Percentiles rank a stretch among this genome's conserved stretches.
Conservation (phyloP, 2,888 invertebrate species). For the Acanthoscelides obtectus region DNA sequence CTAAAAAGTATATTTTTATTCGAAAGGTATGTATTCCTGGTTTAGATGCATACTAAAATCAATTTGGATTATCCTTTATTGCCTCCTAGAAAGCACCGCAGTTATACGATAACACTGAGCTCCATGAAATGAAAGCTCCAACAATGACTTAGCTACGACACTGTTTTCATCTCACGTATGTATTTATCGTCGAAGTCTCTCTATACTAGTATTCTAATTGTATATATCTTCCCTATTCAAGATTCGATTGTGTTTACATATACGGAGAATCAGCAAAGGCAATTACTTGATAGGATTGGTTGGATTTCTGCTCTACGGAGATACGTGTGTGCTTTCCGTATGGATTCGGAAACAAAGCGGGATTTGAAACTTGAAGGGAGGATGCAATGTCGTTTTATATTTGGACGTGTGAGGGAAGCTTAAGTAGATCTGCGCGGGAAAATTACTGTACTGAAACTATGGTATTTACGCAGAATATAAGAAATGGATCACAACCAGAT, state of each 20-base stretch:
- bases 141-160: not conserved
- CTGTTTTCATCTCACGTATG: not conserved
- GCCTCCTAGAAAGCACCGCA: too few relatives aligned
- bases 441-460: too few relatives aligned
- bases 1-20: too few relatives aligned
- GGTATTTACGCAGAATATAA: too few relatives aligned
- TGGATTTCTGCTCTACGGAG: slow-evolving; percentile 5
- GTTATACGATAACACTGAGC: too few relatives aligned
- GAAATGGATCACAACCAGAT: too few relatives aligned
- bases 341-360: not conserved
- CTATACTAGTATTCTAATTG: slow-evolving; percentile 20
- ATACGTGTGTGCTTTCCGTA: not conserved
- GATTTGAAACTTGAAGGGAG: not conserved
- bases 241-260: slow-evolving; percentile 33
- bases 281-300: slow-evolving; percentile 32
- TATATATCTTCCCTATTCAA: slow-evolving; percentile 26
- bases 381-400: not conserved
- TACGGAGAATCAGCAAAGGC: slow-evolving; percentile 27
- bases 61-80: too few relatives aligned
- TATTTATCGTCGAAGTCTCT: not conserved
- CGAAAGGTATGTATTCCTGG: too few relatives aligned
- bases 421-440: not conserved
- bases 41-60: too few relatives aligned
- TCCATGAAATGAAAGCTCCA: too few relatives aligned
- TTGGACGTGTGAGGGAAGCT: not conserved